Base-by-base conservation (phyloP, 1,140 invertebrate genomes). In the Brachionus calyciflorus region DNA sequence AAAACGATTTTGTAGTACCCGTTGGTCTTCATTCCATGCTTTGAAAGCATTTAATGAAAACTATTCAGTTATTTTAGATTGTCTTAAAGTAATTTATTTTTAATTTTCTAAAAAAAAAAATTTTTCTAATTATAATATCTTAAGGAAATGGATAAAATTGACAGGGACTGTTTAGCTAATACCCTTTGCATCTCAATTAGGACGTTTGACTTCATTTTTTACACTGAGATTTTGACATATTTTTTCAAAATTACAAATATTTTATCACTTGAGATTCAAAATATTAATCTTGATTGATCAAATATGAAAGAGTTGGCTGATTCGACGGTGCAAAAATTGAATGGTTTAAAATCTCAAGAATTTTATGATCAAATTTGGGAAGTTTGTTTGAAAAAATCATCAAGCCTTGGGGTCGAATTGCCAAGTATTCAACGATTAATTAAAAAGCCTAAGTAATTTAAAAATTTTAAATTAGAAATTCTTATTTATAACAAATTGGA, bases 181-280 rank as follows among this genome's bases (percentile, higher is more conserved):
- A 30, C n/a, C 19, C 44, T 69, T 28, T 28, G 17, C 17, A 69
- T 17, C 19, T 69, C 46, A 69, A 69, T 69, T 30, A n/a, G 17
- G 9, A 48, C 24, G 19, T 69, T 69, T 69, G 65, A 49, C 28
- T 69, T 69, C 30, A 17, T 48, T 24, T 48, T 69, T 30, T 48
- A 48, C 30, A n/a, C 48, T 26, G 24, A 28, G 10, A 28, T 28
- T 48, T 30, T 69, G 17, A 69, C 41, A 48, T 10, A 28, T 28
- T 37, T 69, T 19, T 69, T 48, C 7, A 14, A 28, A 28, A 28
- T 44, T 26, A 69, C 46, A 48, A 69, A 69, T 12, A 28, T 69
- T 48, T n/a, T 69, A 9, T 69, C 63, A 28, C 17, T 48, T n/a
- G n/a, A 48, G n/a, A 28, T 69, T 48, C 63, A 69, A 48, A 69